Conservation (phyloP, 2,797 vertebrate species). For the Vultur gryphus region DNA sequence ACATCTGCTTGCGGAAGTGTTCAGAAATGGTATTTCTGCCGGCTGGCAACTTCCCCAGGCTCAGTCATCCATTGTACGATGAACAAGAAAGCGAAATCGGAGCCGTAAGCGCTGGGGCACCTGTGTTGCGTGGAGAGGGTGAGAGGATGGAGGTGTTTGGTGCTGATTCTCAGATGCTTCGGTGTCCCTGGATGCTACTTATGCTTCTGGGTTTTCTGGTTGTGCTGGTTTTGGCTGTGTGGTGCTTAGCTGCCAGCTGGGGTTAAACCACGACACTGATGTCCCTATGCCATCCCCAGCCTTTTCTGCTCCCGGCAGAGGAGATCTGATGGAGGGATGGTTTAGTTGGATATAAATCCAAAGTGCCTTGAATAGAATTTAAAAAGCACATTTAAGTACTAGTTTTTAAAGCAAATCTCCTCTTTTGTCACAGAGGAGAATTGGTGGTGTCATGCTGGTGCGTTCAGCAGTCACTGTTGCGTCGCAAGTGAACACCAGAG, state of each 20-base stretch:
- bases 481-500: background rate
- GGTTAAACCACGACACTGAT: no score
- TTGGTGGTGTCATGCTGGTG: background rate
- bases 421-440: background rate
- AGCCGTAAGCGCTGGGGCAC: accelerated
- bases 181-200: background rate
- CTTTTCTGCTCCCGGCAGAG: background rate
- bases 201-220: background rate
- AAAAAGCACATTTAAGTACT: background rate
- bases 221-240: no score
- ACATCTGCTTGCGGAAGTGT: accelerated
- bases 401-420: background rate
- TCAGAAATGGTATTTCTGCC: background rate
- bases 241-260: no score
- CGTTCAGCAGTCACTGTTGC: background rate
- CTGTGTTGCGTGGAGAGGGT: accelerated
- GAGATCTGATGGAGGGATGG: background rate
- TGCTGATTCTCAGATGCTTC: background rate
- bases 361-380: background rate
- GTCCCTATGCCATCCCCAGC: background rate
- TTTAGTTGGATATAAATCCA: background rate
- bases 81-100: accelerated
- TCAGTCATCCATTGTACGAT: accelerated
- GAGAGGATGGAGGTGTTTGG: accelerated
- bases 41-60: background rate